A percentile compares a stretch with the other conserved stretches of the same genome.
Conservation (phyloP, 2,888 invertebrate species). For the Suillia variegata region DNA sequence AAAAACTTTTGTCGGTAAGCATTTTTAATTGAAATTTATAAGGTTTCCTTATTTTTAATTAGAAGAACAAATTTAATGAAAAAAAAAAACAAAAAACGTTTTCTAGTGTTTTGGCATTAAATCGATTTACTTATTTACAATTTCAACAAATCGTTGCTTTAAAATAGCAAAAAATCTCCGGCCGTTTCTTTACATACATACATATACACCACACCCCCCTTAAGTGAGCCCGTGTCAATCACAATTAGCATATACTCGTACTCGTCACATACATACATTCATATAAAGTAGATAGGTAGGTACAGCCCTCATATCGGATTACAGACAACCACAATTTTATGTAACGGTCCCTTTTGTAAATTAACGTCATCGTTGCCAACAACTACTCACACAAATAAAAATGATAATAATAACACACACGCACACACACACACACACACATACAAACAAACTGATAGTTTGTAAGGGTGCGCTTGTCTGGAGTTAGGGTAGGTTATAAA, state of each 20-base stretch:
- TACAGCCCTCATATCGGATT: slow-evolving; percentile 6
- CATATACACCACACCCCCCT: neutral
- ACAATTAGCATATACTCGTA: slow-evolving; percentile 3
- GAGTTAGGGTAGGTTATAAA: slow-evolving; percentile 19
- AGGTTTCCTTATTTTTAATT: slow-evolving; percentile 50
- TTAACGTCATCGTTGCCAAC: neutral
- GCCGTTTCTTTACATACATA: too few species aligned
- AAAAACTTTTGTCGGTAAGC: slow-evolving; percentile 44
- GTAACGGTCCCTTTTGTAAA: neutral
- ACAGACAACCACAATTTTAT: slow-evolving; percentile 1
- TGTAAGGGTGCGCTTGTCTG: neutral
- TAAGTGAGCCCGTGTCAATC: slow-evolving; percentile 4
- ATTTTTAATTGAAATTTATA: slow-evolving; percentile 50
- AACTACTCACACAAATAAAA: slow-evolving; percentile 1
- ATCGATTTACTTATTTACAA: neutral
- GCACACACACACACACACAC: too few species aligned
- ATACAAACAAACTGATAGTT: neutral
- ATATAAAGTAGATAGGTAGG: too few species aligned
- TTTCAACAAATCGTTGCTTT: too few species aligned
- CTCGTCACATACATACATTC: neutral
- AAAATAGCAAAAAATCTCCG: too few species aligned
- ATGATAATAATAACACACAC: too few species aligned
- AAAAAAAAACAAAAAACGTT: neutral
- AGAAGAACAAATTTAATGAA: slow-evolving; percentile 12
- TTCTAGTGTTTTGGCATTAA: too few species aligned